Evolutionary conservation across 2,113 vertebrate species (phyloP), one percentile per base, ranked within the genome.

Genomic region (Phoenicopterus ruber): DNA sequence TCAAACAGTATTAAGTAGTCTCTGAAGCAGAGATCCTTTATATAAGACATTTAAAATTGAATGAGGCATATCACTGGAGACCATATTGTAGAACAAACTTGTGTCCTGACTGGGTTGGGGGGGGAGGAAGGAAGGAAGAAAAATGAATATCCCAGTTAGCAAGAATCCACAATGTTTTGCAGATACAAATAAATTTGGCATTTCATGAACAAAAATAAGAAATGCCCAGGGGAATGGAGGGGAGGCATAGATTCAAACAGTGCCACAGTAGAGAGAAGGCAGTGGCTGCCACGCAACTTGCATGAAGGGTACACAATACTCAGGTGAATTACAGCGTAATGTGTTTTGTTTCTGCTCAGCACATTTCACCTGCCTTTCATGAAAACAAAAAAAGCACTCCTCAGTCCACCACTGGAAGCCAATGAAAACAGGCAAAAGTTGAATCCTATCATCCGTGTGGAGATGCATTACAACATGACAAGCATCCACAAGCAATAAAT

Each of bases 401-500:
- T 85, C 89, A 82, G 66, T 89, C 67, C 44, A 40, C 38, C 44
- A 52, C 55, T 67, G 57, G 65, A 90, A 94, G 58, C 40, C 86
- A 95, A 82, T 40, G 57, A 94, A 95, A 94, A 85, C 19, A 94
- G 86, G 70, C 54, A 93, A 87, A 93, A 89, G 49, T 61, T 89
- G 49, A 94, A 91, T 83, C 55, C 86, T 82, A 44, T 88, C 85
- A 90, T 61, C 73, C 2, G 0, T 81, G 61, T 38, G 77, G 47
- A 78, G 76, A 84, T 62, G 49, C 34, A 38, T 91, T 90, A 83
- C 83, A 85, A 79, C 76, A 92, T 28, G 76, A 95, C 76, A 90
- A 86, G 83, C 67, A 95, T 94, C 55, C 82, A 93, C 59, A 93
- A 91, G 69, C 61, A 86, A 76, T 67, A 44, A 79, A 96, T 96